phyloP scores from a whole-genome alignment of 2,888 invertebrate species.

The Polyommatus iphigenia region DNA sequence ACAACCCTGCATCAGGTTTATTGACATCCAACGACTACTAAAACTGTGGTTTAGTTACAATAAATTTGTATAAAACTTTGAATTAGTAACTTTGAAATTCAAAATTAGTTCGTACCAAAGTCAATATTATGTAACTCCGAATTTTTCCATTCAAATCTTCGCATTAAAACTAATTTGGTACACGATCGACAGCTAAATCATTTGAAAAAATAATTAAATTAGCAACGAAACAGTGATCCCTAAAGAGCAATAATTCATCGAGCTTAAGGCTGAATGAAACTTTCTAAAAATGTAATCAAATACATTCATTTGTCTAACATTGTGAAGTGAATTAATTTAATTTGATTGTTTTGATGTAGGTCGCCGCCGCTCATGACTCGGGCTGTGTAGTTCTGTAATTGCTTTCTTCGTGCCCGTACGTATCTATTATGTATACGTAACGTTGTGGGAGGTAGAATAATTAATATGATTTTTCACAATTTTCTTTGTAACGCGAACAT shows the following conservation, averaged over 20 bases:
- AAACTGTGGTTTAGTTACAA: neutral
- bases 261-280: neutral
- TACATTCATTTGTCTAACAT: neutral
- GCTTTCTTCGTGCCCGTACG: conserved; percentile 54
- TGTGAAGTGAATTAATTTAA: conserved; percentile 8
- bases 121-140: neutral
- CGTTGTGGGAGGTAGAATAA: conserved; percentile 47
- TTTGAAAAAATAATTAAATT: neutral
- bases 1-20: neutral
- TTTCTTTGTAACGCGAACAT: conserved; percentile 39
- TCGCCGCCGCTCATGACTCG: conserved; percentile 39
- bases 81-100: neutral
- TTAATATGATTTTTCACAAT: conserved; percentile 42
- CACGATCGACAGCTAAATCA: neutral
- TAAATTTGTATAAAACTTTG: neutral
- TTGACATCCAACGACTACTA: neutral
- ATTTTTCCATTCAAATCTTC: neutral
- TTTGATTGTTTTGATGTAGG: conserved; percentile 32
- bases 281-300: conserved; percentile 21
- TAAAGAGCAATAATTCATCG: neutral
- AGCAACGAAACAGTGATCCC: neutral
- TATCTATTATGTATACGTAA: conserved; percentile 52
- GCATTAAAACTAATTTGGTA: neutral
- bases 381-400: conserved; percentile 50
- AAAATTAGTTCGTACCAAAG: no score